Evolutionary conservation across 2,113 vertebrate species (phyloP).

Genomic region (Camelus bactrianus): DNA sequence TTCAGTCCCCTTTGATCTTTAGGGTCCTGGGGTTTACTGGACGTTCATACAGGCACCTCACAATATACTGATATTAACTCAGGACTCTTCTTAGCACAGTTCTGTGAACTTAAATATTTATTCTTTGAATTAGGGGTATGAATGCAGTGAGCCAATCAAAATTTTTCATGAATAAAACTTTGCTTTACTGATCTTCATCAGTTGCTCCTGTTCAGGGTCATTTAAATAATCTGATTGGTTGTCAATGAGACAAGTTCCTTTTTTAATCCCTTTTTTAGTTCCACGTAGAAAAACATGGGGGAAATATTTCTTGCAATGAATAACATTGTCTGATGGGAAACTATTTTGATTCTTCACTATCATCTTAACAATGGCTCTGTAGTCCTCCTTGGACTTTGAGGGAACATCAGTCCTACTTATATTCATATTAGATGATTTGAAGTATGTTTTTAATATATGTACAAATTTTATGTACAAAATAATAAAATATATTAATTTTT

Average conservation of each 20-base stretch:
- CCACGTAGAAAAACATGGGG: background rate
- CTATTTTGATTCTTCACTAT: background rate
- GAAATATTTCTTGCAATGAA: background rate
- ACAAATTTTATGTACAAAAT: background rate
- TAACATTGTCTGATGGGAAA: background rate
- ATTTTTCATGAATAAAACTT: conserved; percentile 56
- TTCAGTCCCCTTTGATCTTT: background rate
- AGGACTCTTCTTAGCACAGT: background rate
- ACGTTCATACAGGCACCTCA: background rate
- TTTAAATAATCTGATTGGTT: background rate
- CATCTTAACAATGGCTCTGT: background rate
- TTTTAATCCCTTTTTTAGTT: background rate
- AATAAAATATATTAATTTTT: background rate
- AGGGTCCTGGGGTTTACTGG: background rate
- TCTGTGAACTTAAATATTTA: background rate
- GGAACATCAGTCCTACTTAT: background rate
- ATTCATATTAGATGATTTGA: background rate
- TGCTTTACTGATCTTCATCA: conserved; percentile 10
- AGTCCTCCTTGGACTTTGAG: background rate
- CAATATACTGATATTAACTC: background rate
- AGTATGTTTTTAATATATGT: conserved; percentile 18
- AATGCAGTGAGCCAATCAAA: background rate
- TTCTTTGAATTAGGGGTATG: conserved; percentile 31
- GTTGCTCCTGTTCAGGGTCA: background rate
- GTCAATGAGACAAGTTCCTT: background rate